These are phyloP conservation scores for Salvelinus alpinus DNA, from an alignment of 2,113 vertebrate species.

Conservation along the genomic window DNA sequence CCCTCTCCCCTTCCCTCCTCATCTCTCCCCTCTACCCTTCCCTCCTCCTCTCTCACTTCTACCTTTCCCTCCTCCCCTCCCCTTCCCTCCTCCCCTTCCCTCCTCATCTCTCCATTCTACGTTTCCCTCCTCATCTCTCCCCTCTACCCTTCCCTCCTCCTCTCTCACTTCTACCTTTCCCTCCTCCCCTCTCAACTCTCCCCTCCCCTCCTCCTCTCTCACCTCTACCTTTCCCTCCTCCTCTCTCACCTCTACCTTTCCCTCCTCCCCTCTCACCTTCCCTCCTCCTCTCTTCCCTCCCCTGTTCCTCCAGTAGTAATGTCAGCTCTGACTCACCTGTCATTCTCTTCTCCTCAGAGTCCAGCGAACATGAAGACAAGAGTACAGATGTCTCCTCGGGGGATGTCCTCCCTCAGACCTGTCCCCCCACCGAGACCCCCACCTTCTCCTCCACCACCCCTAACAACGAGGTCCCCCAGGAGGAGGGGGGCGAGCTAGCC, in stretches of 20 bases:
- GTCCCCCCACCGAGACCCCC: constrained; percentile 71
- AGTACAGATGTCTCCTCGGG: constrained; percentile 80
- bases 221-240: no score
- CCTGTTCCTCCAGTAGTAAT: constrained; percentile 32
- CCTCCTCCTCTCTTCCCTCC: constrained; percentile 33
- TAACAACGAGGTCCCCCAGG: constrained; percentile 74
- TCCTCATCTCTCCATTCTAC: no score
- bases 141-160: no score
- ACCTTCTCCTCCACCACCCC: constrained; percentile 18
- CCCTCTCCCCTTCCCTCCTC: no score
- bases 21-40: no score
- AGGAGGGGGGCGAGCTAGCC: constrained; percentile 79
- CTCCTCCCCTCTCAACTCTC: background rate
- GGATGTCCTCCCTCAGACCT: constrained; percentile 78
- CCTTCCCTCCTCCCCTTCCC: background rate
- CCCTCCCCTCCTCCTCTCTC: no score
- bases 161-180: constrained; percentile 22
- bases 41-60: no score
- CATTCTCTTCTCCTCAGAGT: constrained; percentile 76
- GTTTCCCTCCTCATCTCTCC: background rate
- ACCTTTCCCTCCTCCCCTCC: no score
- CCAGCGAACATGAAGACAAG: constrained; percentile 95
- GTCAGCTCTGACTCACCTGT: constrained; percentile 39
- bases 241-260: constrained; percentile 57
- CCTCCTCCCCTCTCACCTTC: constrained; percentile 15